phyloP scores from a whole-genome alignment of 2,888 invertebrate genomes.

The Andrena bucephala region DNA sequence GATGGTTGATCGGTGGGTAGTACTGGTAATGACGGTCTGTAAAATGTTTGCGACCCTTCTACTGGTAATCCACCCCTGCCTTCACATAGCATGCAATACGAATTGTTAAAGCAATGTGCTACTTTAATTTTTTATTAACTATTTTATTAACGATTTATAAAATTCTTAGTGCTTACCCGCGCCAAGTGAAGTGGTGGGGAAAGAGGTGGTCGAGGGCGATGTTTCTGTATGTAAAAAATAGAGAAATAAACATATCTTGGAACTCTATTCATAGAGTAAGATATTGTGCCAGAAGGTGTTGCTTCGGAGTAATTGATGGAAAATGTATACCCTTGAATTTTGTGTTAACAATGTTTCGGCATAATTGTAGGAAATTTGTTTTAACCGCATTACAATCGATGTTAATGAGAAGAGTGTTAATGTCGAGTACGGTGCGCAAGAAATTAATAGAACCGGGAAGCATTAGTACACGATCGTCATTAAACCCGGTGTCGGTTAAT shows the following conservation, averaged over 20 bases:
- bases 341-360: neutral
- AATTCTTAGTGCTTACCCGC: conserved; percentile 9
- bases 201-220: conserved; percentile 29
- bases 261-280: neutral
- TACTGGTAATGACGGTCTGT: conserved; percentile 34
- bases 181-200: conserved; percentile 7
- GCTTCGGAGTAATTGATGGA: too few relatives aligned
- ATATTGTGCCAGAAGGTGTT: neutral
- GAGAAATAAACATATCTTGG: neutral
- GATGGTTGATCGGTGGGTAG: conserved; percentile 56
- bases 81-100: conserved; percentile 23
- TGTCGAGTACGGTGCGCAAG: neutral
- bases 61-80: conserved; percentile 36
- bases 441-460: conserved; percentile 50
- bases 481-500: conserved; percentile 54
- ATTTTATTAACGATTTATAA: neutral
- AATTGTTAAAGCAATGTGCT: conserved; percentile 1
- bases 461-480: conserved; percentile 13
- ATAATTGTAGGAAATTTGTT: neutral
- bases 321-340: too few relatives aligned
- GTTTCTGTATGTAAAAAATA: conserved; percentile 52
- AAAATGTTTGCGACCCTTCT: conserved; percentile 36
- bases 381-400: neutral
- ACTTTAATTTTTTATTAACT: neutral
- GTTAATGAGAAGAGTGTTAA: neutral